Evolutionary conservation across 2,113 vertebrate genomes (phyloP).

Genomic region (Sorex fumeus): DNA sequence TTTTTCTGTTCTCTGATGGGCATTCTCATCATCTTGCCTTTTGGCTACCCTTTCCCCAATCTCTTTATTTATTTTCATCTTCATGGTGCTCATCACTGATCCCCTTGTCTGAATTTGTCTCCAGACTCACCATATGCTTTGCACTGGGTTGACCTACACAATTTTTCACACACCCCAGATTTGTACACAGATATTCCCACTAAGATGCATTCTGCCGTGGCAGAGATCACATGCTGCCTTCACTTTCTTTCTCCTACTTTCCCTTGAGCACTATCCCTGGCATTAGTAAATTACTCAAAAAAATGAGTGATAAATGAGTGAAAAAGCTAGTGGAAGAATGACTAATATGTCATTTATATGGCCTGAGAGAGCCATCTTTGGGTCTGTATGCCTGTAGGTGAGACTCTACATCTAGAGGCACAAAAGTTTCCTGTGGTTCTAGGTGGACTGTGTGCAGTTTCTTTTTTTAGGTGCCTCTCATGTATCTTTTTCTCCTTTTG

Average conservation of each 20-base stretch:
- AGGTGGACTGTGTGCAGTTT: neutral
- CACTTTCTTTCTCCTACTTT: neutral
- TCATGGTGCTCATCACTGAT: neutral
- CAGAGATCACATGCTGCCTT: no score
- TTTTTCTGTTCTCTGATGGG: constrained; percentile 5
- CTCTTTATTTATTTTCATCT: neutral
- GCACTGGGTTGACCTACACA: neutral
- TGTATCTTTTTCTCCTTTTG: no score
- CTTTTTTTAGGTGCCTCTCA: neutral
- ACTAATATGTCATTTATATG: neutral
- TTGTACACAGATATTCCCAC: neutral
- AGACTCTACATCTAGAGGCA: neutral
- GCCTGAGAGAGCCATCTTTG: neutral
- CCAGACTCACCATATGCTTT: neutral
- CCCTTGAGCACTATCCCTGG: neutral
- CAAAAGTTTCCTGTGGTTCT: neutral
- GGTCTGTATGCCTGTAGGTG: neutral
- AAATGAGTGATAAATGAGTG: neutral
- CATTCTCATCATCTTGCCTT: neutral
- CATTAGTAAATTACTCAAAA: neutral
- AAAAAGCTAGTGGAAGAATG: neutral
- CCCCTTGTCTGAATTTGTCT: neutral
- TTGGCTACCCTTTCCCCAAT: neutral
- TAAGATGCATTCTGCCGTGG: no score
- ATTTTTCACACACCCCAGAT: neutral